Base-by-base conservation (phyloP, 2,888 invertebrate species). In the Drosophila mercatorum region DNA sequence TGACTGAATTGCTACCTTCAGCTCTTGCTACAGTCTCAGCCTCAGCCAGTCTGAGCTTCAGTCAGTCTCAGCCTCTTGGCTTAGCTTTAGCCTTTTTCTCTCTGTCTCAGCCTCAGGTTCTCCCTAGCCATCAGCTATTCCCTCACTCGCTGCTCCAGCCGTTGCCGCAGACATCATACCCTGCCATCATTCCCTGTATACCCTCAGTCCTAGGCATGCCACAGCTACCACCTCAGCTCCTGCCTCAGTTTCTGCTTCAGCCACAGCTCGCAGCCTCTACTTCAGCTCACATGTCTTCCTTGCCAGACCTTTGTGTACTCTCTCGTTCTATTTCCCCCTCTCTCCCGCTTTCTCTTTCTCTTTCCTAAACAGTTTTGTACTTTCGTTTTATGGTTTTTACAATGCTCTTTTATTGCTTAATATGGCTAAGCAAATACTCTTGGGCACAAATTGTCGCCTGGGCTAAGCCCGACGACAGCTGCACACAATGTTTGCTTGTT, bases 371-470 rank as follows among this genome's bases (percentile, higher is more conserved):
- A 61, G 71, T 69, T 78, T 69, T 71, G 80, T 83, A 76, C 81
- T 83, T 77, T 74, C 75, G 66, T 83, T 88, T 88, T 77, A 83
- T 86, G 86, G 67, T 72, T 75, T 89, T 82, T 71, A 89, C 87
- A 87, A 77, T 75, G 69, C 71, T 81, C 71, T 81, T 86, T 87
- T 84, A 85, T 87, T 83, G 72, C 89, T 87, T 84, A 82, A 89
- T 87, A 86, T 72, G 86, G 74, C 74, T 52, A 75, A 80, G 80
- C 72, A 75, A 75, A 81, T 81, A 73, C 72, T 51, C 58, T 68
- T 71, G 61, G 68, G 52, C 61, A 47, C 75, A 75, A 84, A 83
- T 82, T 84, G 80, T 75, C 79, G 75, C 75, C 69, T 36, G 56
- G 57, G 34, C 56, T 36, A 34, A 22, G 49, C 49, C 36, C 47